Base-by-base conservation (phyloP, 2,888 invertebrate species). In the Noctua pronuba region DNA sequence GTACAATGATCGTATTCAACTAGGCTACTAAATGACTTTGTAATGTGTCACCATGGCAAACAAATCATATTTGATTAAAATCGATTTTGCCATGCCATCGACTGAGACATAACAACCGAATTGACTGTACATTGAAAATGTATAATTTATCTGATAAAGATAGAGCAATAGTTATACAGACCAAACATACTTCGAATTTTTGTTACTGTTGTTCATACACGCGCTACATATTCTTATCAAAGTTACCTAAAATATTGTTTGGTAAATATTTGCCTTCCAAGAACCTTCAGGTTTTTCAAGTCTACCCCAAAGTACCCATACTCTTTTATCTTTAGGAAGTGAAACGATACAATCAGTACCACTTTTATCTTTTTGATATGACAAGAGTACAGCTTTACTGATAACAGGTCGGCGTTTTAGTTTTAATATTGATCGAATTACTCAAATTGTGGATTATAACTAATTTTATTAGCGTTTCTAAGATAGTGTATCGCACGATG, bases 331-430 rank as follows among this genome's bases (percentile, higher is more conserved):
- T 73, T 11, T 68, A 77, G 84, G 79, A 80, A 81, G 86, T 78
- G 68, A 82, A 84, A 70, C 41, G 68, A 44, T 74, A 76, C 77
- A 83, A 81, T 73, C 71, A 76, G 79, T 82, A 75, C 60, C 18
- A 18, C 28, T 77, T 79, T 87, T 86, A 88, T 88, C 88, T 85
- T 74, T 84, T 83, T 87, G 85, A 82, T 86, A 81, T 60, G 82
- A 77, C 81, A 84, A 83, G 74, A 80, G 70, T 89, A 82, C 86
- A 83, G 64, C 70, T 81, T 74, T 55, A 65, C 68, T 83, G 83
- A 86, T 82, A 80, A 79, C 70, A 71, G 65, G 75, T 77, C 68
- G 77, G 80, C 73, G 55, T 75, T 80, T 77, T 31, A 73, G 62
- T 70, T 74, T 69, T 69, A 70, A 71, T 82, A 79, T 73, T 73